Evolutionary conservation across 2,888 invertebrate genomes (phyloP).

Genomic region (Cistogaster globosa): DNA sequence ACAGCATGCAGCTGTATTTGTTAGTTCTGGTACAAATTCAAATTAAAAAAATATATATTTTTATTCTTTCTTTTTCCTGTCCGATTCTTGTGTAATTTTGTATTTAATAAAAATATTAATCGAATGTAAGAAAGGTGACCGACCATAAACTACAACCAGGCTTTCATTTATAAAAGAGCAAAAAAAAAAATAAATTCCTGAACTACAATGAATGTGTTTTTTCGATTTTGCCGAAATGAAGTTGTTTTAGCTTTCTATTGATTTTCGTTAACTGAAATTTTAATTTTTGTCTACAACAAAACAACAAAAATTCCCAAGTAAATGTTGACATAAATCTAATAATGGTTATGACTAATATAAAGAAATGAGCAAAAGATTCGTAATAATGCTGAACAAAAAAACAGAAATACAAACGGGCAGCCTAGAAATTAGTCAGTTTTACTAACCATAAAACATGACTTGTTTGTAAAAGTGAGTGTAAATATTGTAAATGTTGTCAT

Average conservation of each 20-base stretch:
- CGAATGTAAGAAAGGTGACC: too few species aligned
- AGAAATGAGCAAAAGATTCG: conserved; percentile 21
- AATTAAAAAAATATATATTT: conserved; percentile 2
- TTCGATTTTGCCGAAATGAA: conserved; percentile 17
- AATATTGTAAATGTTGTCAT: conserved; percentile 2
- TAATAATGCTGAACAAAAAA: conserved; percentile 19
- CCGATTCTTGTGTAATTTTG: too few species aligned
- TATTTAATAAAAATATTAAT: conserved; percentile 3
- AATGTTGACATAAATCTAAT: conserved; percentile 9
- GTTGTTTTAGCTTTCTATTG: conserved; percentile 8
- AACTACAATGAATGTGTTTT: background rate
- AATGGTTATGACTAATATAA: conserved; percentile 43
- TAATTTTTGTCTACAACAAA: background rate
- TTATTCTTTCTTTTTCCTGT: conserved; percentile 8
- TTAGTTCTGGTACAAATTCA: conserved; percentile 19
- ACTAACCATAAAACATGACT: conserved; percentile 41
- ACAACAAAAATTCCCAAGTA: conserved; percentile 17
- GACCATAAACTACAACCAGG: too few species aligned
- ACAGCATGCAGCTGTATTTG: conserved; percentile 46
- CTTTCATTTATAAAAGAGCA: too few species aligned
- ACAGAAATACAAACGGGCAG: background rate
- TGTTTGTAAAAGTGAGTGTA: conserved; percentile 30
- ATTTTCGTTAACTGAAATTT: background rate
- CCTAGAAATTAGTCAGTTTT: background rate
- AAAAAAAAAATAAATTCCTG: background rate